Percentiles rank a stretch among this genome's conserved stretches.
Evolutionary conservation across 2,888 invertebrate genomes (phyloP).

Genomic region (Cremastinae sp.): DNA sequence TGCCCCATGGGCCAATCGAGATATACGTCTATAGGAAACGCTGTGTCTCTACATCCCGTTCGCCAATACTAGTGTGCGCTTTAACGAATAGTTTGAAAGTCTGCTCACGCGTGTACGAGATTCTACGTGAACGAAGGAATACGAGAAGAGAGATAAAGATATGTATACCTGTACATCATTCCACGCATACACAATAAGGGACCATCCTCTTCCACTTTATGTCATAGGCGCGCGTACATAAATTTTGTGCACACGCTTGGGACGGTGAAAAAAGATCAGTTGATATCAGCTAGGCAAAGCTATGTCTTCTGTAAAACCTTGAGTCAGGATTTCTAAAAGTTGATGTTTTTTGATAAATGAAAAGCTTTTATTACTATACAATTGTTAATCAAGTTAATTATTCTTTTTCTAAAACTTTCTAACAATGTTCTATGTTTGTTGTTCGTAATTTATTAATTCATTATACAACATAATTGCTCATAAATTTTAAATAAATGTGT

Average conservation of each 20-base stretch:
- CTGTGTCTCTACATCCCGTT: slow-evolving; percentile 3
- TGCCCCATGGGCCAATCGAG: slow-evolving; percentile 73
- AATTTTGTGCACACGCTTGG: slow-evolving; percentile 33
- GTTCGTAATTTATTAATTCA: no score
- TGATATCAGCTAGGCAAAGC: slow-evolving; percentile 59
- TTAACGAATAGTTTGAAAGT: slow-evolving; percentile 12
- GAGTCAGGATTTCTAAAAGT: no score
- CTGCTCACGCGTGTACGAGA: slow-evolving; percentile 5
- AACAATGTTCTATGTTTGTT: no score
- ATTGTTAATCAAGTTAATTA: no score
- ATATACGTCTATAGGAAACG: slow-evolving; percentile 61
- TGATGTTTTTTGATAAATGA: no score
- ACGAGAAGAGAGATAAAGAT: not conserved
- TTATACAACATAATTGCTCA: no score
- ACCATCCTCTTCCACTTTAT: slow-evolving; percentile 57
- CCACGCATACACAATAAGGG: slow-evolving; percentile 24
- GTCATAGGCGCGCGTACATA: slow-evolving; percentile 40
- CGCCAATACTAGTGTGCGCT: slow-evolving; percentile 9
- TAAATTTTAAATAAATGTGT: no score
- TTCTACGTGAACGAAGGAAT: not conserved
- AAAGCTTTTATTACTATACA: no score
- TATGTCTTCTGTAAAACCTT: no score
- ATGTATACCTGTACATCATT: not conserved
- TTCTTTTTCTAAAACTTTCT: no score
- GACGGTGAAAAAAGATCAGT: slow-evolving; percentile 61